Base-by-base conservation (phyloP, 2,113 vertebrate genomes). In the Pungitius pungitius region DNA sequence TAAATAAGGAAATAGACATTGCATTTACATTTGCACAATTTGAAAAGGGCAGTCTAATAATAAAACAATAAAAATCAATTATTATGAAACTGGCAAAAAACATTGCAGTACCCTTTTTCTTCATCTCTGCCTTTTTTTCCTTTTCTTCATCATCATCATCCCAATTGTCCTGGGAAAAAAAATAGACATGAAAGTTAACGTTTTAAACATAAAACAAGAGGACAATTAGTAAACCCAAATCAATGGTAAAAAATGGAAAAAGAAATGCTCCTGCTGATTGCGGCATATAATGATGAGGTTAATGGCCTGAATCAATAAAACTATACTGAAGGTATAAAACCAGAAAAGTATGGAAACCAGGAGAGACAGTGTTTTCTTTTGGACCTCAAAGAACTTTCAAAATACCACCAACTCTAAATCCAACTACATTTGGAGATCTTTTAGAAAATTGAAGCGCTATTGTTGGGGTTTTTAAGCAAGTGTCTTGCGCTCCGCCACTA, bases 81-180 rank as follows among this genome's bases (percentile, higher is more conserved):
- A 2, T 30, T 35, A 9, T 39, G 3, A 66, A 54, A 43, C 6
- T 20, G 14, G 3, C 0, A 0, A 5, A 14, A 58, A 58, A 43
- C 71, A 68, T 51, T 87, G 84, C 88, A 20, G 42, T 61, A 61
- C 59, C 59, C 1, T 15, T 26, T 1, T 81, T 86, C 87, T 70
- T 87, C 33, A 51, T 2, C 30, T 85, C 85, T 66, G 37, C 54
- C 69, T 88, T 90, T 78, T 87, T 94, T 92, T 77, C 95, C 86
- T 74, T 72, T 0, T 91, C 90, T n/a, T 89, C 89, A 1, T 91
- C 91, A 1, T 97, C 96, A 83, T 99, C 98, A 89, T 99, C 98
- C 98, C 98, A 99, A 86, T 99, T 99, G 86, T 99, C 97, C 98
- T 99, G 76, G 13, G 2, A 64, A 58, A 18, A 65, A 40, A 59